A percentile compares a stretch with the other conserved stretches of the same genome.
Evolutionary conservation across 2,113 vertebrate genomes (phyloP).

Genomic region (Gallinago paraguaiae): DNA sequence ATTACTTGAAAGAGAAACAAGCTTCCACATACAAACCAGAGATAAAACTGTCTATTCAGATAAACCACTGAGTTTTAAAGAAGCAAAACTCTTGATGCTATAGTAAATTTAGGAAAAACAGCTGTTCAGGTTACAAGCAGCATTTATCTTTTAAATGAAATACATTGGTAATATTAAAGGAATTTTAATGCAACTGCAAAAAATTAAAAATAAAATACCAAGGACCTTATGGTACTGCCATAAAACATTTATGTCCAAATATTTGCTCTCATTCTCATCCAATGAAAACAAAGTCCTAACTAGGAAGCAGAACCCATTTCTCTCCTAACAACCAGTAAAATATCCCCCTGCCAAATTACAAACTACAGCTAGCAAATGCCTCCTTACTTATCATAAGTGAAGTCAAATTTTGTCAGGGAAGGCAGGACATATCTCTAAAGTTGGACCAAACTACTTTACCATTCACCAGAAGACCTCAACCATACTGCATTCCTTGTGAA

Average conservation of each 20-base stretch:
- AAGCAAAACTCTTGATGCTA: not conserved
- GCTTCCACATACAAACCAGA: not conserved
- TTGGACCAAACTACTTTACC: not conserved
- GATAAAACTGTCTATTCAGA: not conserved
- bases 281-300: constrained; percentile 55
- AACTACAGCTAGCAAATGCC: not conserved
- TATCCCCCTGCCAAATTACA: constrained; percentile 6
- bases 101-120: constrained; percentile 18
- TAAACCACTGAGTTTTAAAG: not conserved
- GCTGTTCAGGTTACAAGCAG: constrained; percentile 9
- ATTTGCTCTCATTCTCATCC: constrained; percentile 57
- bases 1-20: not conserved
- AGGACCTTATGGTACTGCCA: constrained; percentile 59
- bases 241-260: constrained; percentile 65
- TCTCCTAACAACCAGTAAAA: constrained; percentile 27
- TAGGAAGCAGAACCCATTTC: constrained; percentile 50
- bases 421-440: not conserved
- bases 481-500: not conserved
- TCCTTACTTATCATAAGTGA: not conserved
- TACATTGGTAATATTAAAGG: constrained; percentile 44
- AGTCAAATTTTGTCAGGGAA: not conserved
- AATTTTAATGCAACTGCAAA: constrained; percentile 54
- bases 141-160: constrained; percentile 49
- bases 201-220: constrained; percentile 58
- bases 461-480: not conserved